Percentiles rank a stretch among this genome's conserved stretches.
These are phyloP conservation scores for Taenioides sp. DNA, from an alignment of 2,797 vertebrate species.

Conservation along the genomic window DNA sequence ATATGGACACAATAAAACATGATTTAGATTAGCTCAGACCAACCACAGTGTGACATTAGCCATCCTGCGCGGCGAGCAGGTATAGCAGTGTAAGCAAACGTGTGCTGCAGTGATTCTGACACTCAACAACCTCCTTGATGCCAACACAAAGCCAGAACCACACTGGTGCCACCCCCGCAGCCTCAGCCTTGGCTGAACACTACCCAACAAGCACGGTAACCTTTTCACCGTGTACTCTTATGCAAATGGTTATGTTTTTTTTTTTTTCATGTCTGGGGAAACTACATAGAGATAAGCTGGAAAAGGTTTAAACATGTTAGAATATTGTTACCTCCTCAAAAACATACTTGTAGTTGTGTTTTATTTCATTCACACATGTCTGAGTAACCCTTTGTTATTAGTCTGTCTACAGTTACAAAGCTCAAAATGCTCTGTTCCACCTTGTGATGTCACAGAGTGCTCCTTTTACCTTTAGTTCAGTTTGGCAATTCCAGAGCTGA, in stretches of 20 bases:
- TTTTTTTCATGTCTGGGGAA: constrained; percentile 4
- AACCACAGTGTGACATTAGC: constrained; percentile 17
- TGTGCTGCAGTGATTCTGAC: constrained; percentile 40
- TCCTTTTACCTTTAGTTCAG: too few species aligned
- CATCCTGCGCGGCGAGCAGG: constrained; percentile 17
- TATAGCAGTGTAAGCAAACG: constrained; percentile 15
- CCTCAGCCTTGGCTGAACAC: constrained; percentile 30
- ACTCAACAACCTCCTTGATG: constrained; percentile 28
- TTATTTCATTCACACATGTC: too few species aligned
- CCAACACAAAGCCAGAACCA: constrained; percentile 40
- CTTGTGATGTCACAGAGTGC: too few species aligned
- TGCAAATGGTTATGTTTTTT: constrained; percentile 5
- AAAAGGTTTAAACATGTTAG: neutral
- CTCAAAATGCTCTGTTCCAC: too few species aligned
- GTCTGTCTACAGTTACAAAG: too few species aligned
- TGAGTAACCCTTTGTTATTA: too few species aligned
- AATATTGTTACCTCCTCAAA: too few species aligned
- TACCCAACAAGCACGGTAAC: constrained; percentile 18
- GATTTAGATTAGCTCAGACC: neutral
- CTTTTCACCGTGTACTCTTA: constrained; percentile 23
- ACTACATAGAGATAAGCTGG: neutral
- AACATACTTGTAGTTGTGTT: too few species aligned
- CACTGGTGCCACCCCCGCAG: constrained; percentile 31
- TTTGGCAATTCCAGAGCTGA: too few species aligned
- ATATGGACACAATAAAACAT: neutral